Percentiles rank a stretch among this genome's conserved stretches.
These are phyloP conservation scores for Hydrotaea cyrtoneurina DNA, from an alignment of 2,888 invertebrate genomes.

Conservation along the genomic window DNA sequence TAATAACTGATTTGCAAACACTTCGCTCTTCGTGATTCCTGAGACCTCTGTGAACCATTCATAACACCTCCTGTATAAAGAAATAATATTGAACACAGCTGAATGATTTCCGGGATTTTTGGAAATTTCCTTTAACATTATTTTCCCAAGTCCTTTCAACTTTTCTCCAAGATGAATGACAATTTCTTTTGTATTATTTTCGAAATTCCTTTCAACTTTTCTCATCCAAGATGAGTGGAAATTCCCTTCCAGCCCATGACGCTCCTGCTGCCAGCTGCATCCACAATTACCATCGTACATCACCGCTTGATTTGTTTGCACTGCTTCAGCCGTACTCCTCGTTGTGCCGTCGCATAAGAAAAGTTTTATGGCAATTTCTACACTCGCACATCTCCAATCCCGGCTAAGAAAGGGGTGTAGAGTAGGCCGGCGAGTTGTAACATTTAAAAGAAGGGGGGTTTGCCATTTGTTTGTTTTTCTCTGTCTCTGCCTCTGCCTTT, in stretches of 20 bases:
- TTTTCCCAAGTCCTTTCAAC: too few species aligned
- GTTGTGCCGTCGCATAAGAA: background rate
- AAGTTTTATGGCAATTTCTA: constrained; percentile 1
- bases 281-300: background rate
- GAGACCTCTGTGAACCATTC: too few species aligned
- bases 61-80: too few species aligned
- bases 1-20: too few species aligned
- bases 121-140: too few species aligned
- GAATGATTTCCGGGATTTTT: too few species aligned
- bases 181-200: too few species aligned
- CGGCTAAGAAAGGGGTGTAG: background rate
- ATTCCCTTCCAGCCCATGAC: background rate
- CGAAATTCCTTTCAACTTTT: too few species aligned
- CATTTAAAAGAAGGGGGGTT: constrained; percentile 6
- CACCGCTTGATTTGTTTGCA: constrained; percentile 35
- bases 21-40: too few species aligned
- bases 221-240: too few species aligned
- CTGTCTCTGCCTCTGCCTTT: background rate
- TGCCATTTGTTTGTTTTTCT: constrained; percentile 17
- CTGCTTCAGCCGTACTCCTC: background rate
- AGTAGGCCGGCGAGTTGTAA: background rate
- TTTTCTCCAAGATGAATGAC: too few species aligned
- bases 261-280: background rate
- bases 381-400: background rate
- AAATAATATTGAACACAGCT: too few species aligned